Conservation (phyloP, 2,797 vertebrate genomes). For the Eleutherodactylus coqui region DNA sequence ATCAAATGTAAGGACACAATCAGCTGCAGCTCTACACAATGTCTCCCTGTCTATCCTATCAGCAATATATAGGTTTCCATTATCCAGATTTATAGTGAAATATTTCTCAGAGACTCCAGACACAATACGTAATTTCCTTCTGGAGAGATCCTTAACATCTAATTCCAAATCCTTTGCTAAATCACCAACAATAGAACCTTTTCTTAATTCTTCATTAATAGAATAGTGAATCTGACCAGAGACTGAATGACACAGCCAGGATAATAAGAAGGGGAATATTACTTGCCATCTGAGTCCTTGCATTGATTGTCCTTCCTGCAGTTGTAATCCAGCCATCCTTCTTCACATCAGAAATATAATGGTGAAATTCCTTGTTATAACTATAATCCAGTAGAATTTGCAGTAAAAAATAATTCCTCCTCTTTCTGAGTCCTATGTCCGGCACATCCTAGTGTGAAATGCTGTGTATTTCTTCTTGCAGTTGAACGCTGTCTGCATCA, state of each 20-base stretch:
- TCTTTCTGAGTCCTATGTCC: constrained; percentile 9
- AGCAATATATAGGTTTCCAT: constrained; percentile 72
- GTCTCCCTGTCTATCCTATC: constrained; percentile 78
- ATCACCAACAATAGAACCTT: constrained; percentile 77
- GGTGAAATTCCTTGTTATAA: not conserved
- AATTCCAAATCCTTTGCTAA: constrained; percentile 78
- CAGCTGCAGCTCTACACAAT: constrained; percentile 71
- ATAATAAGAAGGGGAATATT: constrained; percentile 62
- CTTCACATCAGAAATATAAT: not conserved
- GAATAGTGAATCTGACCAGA: constrained; percentile 75
- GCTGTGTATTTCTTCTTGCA: constrained; percentile 14
- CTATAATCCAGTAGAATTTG: not conserved
- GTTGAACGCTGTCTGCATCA: not conserved
- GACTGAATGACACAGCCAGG: constrained; percentile 29
- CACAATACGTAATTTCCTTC: constrained; percentile 73
- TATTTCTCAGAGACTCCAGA: constrained; percentile 71
- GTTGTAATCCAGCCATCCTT: constrained; percentile 57
- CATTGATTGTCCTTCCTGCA: constrained; percentile 21
- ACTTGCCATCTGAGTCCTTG: constrained; percentile 13
- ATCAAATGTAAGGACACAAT: constrained; percentile 76
- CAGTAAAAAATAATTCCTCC: not conserved
- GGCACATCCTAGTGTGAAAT: constrained; percentile 17
- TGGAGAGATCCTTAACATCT: constrained; percentile 71
- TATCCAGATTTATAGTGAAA: constrained; percentile 74
- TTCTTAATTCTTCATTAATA: constrained; percentile 75